A percentile compares a stretch with the other conserved stretches of the same genome.
phyloP scores from a whole-genome alignment of 2,113 vertebrate species.

The Semnornis frantzii region DNA sequence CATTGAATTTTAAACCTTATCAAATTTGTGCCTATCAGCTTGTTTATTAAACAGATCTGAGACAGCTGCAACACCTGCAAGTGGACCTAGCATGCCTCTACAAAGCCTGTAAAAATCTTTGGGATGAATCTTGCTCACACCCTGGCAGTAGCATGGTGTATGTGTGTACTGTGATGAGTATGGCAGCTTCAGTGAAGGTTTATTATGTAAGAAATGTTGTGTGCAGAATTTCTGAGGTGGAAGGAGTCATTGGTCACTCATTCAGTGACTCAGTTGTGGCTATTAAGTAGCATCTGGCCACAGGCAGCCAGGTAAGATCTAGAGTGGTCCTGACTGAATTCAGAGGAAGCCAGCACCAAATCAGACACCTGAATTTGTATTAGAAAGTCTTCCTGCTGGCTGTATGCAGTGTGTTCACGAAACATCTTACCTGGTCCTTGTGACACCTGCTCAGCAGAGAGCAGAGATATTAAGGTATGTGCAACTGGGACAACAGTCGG shows the following conservation, averaged over 20 bases:
- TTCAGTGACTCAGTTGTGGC: background rate
- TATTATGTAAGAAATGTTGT: background rate
- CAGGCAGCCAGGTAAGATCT: background rate
- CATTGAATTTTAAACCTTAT: background rate
- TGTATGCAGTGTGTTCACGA: background rate
- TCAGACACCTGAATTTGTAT: rapidly evolving
- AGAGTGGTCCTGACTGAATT: background rate
- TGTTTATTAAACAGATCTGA: background rate
- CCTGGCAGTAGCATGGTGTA: background rate
- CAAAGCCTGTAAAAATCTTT: background rate
- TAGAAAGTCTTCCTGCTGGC: background rate
- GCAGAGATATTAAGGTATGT: background rate
- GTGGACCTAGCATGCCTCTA: background rate
- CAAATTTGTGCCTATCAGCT: background rate
- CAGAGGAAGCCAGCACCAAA: background rate
- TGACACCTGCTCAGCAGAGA: background rate
- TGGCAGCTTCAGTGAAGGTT: background rate
- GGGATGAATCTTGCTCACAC: background rate
- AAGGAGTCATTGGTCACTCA: background rate
- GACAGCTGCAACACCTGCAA: background rate
- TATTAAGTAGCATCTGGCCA: background rate
- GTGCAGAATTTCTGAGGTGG: background rate
- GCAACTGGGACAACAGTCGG: background rate
- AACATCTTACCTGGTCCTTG: background rate
- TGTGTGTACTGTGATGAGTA: rapidly evolving